phyloP scores from a whole-genome alignment of 2,888 invertebrate genomes.

The Volucella zonaria region DNA sequence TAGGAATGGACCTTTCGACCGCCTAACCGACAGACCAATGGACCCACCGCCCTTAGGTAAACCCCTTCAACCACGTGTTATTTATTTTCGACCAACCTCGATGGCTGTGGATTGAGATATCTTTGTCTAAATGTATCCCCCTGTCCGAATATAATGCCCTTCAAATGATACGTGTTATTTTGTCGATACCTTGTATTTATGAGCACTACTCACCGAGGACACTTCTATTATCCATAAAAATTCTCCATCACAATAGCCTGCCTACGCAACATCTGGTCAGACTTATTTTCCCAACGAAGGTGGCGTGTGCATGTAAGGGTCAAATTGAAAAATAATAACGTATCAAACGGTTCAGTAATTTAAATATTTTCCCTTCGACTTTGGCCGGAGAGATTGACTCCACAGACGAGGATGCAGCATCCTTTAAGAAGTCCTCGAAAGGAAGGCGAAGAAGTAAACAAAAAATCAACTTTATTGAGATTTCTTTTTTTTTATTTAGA shows the following conservation, averaged over 20 bases:
- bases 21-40: too few relatives aligned
- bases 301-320: not conserved
- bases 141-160: not conserved
- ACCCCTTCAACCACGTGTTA: conserved; percentile 30
- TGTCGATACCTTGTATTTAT: not conserved
- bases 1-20: too few relatives aligned
- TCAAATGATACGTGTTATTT: conserved; percentile 4
- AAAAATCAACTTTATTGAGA: conserved; percentile 28
- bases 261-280: conserved; percentile 33
- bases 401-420: not conserved
- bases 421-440: not conserved
- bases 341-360: conserved; percentile 21
- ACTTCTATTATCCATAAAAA: not conserved
- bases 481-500: conserved; percentile 48
- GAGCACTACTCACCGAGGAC: not conserved
- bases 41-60: not conserved
- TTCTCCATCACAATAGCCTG: not conserved
- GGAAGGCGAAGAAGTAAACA: conserved; percentile 8
- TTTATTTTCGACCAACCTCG: not conserved
- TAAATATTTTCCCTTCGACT: conserved; percentile 3
- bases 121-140: not conserved
- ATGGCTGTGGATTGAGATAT: too few relatives aligned
- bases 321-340: conserved; percentile 26
- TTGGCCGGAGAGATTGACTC: not conserved
- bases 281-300: not conserved